Evolutionary conservation across 2,797 vertebrate species (phyloP).

Genomic region (Peromyscus eremicus): DNA sequence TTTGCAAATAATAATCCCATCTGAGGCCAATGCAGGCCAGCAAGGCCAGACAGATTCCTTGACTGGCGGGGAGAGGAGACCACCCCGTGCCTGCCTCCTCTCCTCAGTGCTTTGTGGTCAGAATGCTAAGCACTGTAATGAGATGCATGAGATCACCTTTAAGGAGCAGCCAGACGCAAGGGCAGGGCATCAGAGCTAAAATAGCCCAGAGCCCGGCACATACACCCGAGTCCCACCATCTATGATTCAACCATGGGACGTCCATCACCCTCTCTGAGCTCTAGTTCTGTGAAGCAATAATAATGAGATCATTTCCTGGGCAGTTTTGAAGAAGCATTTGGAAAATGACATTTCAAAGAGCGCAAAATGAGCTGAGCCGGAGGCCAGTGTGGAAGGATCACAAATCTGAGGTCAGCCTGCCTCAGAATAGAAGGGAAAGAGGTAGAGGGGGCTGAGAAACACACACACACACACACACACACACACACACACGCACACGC

Average conservation of each 20-base stretch:
- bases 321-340: neutral
- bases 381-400: neutral
- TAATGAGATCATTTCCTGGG: neutral
- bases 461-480: neutral
- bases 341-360: neutral
- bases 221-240: neutral
- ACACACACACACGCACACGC: neutral
- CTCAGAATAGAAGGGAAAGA: neutral
- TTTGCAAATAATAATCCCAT: neutral
- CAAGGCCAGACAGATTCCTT: fast-evolving
- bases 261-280: neutral
- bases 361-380: neutral
- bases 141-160: conserved; percentile 46
- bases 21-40: neutral
- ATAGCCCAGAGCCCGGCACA: neutral
- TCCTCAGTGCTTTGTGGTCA: conserved; percentile 51
- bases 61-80: too few relatives aligned
- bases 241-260: neutral
- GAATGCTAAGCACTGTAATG: conserved; percentile 1
- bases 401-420: neutral
- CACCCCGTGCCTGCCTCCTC: neutral
- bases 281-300: neutral
- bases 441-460: neutral
- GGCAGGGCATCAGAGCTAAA: neutral
- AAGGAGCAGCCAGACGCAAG: conserved; percentile 38